A percentile compares a stretch with the other conserved stretches of the same genome.
phyloP scores from a whole-genome alignment of 1,140 invertebrate species.

The Lepidurus apus region DNA sequence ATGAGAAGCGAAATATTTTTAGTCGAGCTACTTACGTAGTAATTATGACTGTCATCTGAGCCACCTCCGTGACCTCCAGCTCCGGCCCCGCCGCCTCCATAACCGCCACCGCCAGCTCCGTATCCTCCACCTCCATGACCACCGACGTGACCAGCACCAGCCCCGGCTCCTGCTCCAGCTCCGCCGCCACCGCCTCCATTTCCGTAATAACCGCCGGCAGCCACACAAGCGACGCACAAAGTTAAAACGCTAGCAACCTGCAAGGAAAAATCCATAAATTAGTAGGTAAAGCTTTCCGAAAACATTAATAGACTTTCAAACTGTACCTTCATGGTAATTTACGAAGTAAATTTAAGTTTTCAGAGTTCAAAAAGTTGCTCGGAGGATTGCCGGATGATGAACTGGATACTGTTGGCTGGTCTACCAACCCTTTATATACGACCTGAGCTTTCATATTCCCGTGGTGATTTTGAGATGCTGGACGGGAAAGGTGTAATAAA shows the following conservation, averaged over 20 bases:
- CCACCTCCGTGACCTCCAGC: neutral
- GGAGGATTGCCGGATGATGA: neutral
- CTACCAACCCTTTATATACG: neutral
- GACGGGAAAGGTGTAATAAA: neutral
- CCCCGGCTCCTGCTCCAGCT: too few relatives aligned
- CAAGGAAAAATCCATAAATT: neutral
- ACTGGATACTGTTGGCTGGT: neutral
- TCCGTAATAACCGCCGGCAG: neutral
- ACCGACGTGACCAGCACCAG: too few relatives aligned
- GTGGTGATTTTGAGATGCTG: neutral
- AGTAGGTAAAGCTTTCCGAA: neutral
- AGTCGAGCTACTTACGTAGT: neutral
- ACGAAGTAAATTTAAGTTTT: neutral
- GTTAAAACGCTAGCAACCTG: neutral
- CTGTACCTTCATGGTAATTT: neutral
- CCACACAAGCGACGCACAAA: neutral
- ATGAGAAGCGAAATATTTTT: too few relatives aligned
- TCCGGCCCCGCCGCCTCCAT: too few relatives aligned
- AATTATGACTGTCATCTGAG: neutral
- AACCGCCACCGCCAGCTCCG: too few relatives aligned
- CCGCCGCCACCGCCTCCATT: too few relatives aligned
- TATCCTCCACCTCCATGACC: too few relatives aligned
- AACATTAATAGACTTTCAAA: neutral
- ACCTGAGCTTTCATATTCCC: neutral
- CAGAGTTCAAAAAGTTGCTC: neutral